Percentiles rank a stretch among this genome's conserved stretches.
These are phyloP conservation scores for Eciton burchellii DNA, from an alignment of 1,140 invertebrate species.

Conservation along the genomic window DNA sequence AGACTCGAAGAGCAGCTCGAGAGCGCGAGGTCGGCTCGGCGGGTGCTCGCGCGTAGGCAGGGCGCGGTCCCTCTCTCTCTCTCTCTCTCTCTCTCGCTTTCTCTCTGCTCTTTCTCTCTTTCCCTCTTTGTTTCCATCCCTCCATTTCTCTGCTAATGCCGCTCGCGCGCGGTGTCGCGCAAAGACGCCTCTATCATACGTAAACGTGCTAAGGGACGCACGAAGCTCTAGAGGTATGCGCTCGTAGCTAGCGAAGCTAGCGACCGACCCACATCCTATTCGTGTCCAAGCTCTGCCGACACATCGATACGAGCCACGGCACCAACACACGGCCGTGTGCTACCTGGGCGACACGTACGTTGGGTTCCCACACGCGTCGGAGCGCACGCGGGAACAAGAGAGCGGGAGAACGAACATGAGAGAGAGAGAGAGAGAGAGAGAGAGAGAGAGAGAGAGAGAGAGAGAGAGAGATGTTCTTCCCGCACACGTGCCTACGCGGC, in stretches of 20 bases:
- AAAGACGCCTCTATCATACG: conserved; percentile 74
- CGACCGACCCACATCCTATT: conserved; percentile 82
- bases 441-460: not conserved
- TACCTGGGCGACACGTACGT: conserved; percentile 48
- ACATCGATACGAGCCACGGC: conserved; percentile 45
- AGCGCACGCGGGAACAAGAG: conserved; percentile 38
- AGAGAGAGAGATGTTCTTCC: conserved; percentile 40
- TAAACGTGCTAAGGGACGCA: conserved; percentile 72
- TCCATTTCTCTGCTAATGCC: conserved; percentile 33
- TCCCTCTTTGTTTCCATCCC: not conserved
- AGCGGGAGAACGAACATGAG: not conserved
- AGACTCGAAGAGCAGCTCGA: conserved; percentile 71
- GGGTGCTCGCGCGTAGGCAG: conserved; percentile 66
- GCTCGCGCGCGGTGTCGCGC: conserved; percentile 64
- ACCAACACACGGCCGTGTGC: conserved; percentile 55
- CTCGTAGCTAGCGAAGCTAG: conserved; percentile 78
- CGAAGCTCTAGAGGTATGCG: conserved; percentile 69
- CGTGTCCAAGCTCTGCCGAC: conserved; percentile 71
- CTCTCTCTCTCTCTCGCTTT: not conserved
- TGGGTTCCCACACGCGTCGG: conserved; percentile 45
- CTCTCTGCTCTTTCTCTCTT: conserved; percentile 7
- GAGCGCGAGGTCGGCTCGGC: conserved; percentile 69
- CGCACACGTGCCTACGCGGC: conserved; percentile 66
- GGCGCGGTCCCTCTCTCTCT: conserved; percentile 65
- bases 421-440: conserved; percentile 26